These are phyloP conservation scores for Diadema setosum DNA, from an alignment of 35 echinoderm and acorn worm species.

Conservation along the genomic window DNA sequence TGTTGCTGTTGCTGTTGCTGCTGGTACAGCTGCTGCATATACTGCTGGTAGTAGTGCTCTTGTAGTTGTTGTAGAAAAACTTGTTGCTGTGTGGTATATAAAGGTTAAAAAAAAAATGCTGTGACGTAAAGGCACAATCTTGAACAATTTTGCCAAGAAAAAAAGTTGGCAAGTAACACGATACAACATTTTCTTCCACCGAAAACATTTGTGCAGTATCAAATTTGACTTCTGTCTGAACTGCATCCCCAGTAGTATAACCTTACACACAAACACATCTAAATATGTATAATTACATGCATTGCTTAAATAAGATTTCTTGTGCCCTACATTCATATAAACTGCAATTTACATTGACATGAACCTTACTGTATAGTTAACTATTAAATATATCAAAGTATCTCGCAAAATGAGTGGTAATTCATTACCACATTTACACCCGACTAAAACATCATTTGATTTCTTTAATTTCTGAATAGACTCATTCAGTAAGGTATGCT, in stretches of 20 bases:
- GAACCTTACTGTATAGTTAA: too few relatives aligned
- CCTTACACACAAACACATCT: neutral
- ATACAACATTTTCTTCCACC: neutral
- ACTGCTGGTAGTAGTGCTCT: slow-evolving; percentile 97
- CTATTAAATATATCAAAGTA: too few relatives aligned
- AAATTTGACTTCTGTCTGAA: neutral
- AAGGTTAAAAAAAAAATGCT: slow-evolving; percentile 11
- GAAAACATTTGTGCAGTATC: neutral
- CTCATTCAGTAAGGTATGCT: too few relatives aligned
- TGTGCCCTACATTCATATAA: too few relatives aligned
- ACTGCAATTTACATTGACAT: too few relatives aligned
- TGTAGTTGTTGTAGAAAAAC: slow-evolving; percentile 89
- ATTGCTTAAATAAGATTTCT: too few relatives aligned
- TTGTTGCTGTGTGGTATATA: slow-evolving; percentile 90
- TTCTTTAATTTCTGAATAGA: too few relatives aligned
- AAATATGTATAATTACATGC: too few relatives aligned
- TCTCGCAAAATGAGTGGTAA: too few relatives aligned
- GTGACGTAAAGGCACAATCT: neutral
- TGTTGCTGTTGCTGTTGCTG: slow-evolving; percentile 48
- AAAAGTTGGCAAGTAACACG: neutral
- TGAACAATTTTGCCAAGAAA: too few relatives aligned
- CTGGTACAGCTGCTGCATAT: slow-evolving; percentile 87
- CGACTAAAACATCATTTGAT: too few relatives aligned
- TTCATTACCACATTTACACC: too few relatives aligned
- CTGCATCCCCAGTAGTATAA: neutral